These are phyloP conservation scores for Neoascia interrupta DNA, from an alignment of 2,888 invertebrate species.

Conservation along the genomic window DNA sequence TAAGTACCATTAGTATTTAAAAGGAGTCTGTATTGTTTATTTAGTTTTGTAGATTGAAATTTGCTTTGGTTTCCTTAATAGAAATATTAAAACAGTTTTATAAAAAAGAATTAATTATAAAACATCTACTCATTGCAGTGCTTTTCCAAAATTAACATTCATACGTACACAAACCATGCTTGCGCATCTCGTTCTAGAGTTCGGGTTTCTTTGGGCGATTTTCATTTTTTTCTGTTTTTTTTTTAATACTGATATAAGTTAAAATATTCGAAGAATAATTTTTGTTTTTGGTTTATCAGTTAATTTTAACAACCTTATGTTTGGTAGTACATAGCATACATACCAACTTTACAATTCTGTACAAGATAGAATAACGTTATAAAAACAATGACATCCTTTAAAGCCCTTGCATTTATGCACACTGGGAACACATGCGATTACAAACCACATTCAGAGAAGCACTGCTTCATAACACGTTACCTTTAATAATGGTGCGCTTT, in stretches of 20 bases:
- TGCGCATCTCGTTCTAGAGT: not conserved
- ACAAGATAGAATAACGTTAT: not conserved
- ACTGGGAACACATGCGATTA: not conserved
- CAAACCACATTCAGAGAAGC: constrained; percentile 9
- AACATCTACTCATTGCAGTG: constrained; percentile 1
- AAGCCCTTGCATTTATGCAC: not conserved
- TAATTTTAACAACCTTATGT: no score
- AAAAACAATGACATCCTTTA: not conserved
- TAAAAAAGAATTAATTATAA: not conserved
- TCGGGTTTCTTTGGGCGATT: not conserved
- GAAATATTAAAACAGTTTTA: not conserved
- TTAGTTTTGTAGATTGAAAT: constrained; percentile 22
- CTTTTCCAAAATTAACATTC: constrained; percentile 13
- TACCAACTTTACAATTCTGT: not conserved
- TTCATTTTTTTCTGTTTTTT: constrained; percentile 2
- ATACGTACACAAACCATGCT: not conserved
- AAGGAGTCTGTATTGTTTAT: constrained; percentile 34
- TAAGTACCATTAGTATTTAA: constrained; percentile 60
- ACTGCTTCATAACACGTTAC: no score
- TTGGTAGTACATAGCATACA: not conserved
- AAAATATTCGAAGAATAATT: not conserved
- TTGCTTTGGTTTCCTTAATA: constrained; percentile 6
- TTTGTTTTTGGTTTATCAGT: no score
- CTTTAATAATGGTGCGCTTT: constrained; percentile 6
- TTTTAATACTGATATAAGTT: constrained; percentile 49